These are phyloP conservation scores for Salvator merianae DNA, from an alignment of 2,113 vertebrate genomes.

Conservation along the genomic window DNA sequence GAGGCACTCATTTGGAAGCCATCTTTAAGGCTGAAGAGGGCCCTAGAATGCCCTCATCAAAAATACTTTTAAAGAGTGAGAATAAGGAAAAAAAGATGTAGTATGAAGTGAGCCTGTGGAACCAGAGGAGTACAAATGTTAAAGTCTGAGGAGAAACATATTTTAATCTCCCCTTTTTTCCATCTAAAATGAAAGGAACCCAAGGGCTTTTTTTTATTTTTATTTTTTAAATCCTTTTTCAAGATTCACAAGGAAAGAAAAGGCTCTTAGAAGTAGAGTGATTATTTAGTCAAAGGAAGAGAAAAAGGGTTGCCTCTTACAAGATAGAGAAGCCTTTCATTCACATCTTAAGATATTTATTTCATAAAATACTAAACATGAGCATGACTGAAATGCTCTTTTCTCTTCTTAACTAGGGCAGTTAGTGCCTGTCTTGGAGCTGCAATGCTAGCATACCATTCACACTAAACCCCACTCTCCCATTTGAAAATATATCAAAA, in stretches of 20 bases:
- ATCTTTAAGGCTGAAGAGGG: background rate
- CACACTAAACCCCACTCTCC: conserved; percentile 55
- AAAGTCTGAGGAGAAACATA: too few relatives aligned
- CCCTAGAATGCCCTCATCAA: background rate
- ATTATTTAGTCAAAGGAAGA: conserved; percentile 50
- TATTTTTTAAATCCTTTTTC: conserved; percentile 29
- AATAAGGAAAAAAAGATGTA: background rate
- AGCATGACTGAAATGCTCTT: conserved; percentile 52
- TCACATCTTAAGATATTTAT: conserved; percentile 74
- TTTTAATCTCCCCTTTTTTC: too few relatives aligned
- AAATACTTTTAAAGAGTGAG: background rate
- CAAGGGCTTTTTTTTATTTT: background rate
- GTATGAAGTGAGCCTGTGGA: background rate
- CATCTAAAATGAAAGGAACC: background rate
- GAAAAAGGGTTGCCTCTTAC: conserved; percentile 71
- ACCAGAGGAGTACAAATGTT: background rate
- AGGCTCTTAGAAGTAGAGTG: conserved; percentile 66
- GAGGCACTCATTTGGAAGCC: background rate
- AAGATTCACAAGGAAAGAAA: conserved; percentile 58
- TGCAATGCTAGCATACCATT: conserved; percentile 62
- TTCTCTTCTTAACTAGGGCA: conserved; percentile 77
- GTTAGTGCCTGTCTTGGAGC: conserved; percentile 69
- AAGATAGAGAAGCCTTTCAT: conserved; percentile 69
- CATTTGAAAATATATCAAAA: conserved; percentile 68
- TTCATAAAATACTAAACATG: conserved; percentile 74